Conservation (phyloP, 2,113 vertebrate genomes). For the Lates calcarifer region DNA sequence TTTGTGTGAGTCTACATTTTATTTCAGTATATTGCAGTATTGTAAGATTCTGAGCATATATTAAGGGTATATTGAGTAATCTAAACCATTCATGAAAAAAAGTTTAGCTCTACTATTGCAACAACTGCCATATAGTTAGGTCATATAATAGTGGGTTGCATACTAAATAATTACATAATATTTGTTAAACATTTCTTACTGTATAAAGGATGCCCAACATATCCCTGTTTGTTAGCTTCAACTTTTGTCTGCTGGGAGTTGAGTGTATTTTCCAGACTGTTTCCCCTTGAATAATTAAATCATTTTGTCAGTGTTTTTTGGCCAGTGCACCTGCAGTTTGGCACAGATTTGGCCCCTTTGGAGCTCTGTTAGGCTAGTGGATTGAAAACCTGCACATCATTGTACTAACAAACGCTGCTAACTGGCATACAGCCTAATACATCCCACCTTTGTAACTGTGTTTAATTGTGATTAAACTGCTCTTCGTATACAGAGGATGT, state of each 20-base stretch:
- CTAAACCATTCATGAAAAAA: background rate
- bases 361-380: background rate
- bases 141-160: background rate
- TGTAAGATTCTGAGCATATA: background rate
- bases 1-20: background rate
- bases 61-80: background rate
- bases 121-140: background rate
- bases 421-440: constrained; percentile 14
- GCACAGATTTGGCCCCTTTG: background rate
- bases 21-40: background rate
- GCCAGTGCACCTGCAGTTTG: constrained; percentile 16
- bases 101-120: background rate
- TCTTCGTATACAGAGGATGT: background rate
- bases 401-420: constrained; percentile 1
- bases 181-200: background rate
- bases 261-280: background rate
- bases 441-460: background rate
- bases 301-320: background rate
- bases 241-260: background rate
- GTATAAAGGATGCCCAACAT: background rate
- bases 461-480: constrained; percentile 21
- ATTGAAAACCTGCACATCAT: constrained; percentile 11
- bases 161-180: background rate
- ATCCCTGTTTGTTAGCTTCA: background rate
- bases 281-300: background rate